A percentile compares a stretch with the other conserved stretches of the same genome.
phyloP scores from a whole-genome alignment of 2,888 invertebrate genomes.

The Tethea ocularis region DNA sequence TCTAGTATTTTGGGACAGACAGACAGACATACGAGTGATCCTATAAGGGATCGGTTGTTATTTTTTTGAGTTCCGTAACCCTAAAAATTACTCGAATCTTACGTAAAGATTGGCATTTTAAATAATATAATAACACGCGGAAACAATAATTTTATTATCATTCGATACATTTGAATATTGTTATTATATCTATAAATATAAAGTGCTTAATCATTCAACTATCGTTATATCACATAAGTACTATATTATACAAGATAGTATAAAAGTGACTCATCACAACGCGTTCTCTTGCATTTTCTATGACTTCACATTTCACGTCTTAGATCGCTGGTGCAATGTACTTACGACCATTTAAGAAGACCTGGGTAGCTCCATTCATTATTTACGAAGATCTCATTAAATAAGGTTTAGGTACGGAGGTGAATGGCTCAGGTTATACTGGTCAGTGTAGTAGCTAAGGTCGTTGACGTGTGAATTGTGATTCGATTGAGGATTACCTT shows the following conservation, averaged over 20 bases:
- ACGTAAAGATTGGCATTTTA: not conserved
- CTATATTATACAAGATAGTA: not conserved
- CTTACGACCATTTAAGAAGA: not conserved
- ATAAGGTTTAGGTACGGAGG: not conserved
- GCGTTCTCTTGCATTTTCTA: constrained; percentile 41
- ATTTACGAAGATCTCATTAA: not conserved
- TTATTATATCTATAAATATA: not conserved
- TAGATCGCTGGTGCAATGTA: constrained; percentile 20
- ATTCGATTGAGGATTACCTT: too few relatives aligned
- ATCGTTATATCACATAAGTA: not conserved
- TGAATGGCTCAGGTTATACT: constrained; percentile 25
- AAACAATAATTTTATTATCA: not conserved
- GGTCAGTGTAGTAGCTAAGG: constrained; percentile 19
- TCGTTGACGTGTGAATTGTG: not conserved
- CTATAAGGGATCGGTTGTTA: too few relatives aligned
- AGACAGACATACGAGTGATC: too few relatives aligned
- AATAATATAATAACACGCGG: not conserved
- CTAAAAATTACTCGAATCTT: not conserved
- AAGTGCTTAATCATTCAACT: not conserved
- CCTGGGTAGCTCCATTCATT: not conserved
- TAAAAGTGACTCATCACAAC: constrained; percentile 19
- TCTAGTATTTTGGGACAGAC: too few relatives aligned
- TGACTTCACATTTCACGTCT: constrained; percentile 27
- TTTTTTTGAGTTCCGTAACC: too few relatives aligned
- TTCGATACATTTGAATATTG: not conserved